Conservation (phyloP, 1,140 invertebrate species). For the Lerema accius region DNA sequence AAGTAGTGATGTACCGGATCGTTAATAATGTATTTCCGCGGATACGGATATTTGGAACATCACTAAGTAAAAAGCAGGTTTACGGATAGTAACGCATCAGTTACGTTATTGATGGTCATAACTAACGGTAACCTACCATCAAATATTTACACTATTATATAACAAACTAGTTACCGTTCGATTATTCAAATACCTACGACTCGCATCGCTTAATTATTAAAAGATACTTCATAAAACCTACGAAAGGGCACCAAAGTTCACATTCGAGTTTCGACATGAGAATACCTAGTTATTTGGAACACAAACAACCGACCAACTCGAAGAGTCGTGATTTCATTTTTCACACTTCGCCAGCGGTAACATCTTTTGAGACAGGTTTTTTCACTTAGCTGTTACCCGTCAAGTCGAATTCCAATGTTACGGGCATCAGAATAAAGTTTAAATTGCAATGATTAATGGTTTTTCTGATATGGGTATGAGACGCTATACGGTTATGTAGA, state of each 20-base stretch:
- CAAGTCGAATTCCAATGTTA: constrained; percentile 26
- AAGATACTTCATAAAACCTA: constrained; percentile 49
- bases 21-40: no score
- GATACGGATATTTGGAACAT: no score
- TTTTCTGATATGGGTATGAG: background rate
- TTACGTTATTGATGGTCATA: no score
- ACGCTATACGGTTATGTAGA: background rate
- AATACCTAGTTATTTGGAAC: constrained; percentile 73
- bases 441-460: constrained; percentile 38
- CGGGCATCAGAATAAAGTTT: constrained; percentile 40
- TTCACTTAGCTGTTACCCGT: constrained; percentile 55
- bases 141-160: constrained; percentile 37
- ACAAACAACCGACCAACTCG: constrained; percentile 73
- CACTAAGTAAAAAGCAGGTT: no score
- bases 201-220: constrained; percentile 32
- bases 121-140: constrained; percentile 27
- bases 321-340: constrained; percentile 81
- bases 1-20: no score
- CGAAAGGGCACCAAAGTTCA: constrained; percentile 45
- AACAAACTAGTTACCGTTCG: constrained; percentile 50
- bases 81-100: no score
- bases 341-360: constrained; percentile 77
- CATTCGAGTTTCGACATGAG: constrained; percentile 70
- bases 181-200: constrained; percentile 44
- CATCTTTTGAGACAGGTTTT: constrained; percentile 71